Conservation (phyloP, 2,113 vertebrate species). For the Motacilla tschutschensis region DNA sequence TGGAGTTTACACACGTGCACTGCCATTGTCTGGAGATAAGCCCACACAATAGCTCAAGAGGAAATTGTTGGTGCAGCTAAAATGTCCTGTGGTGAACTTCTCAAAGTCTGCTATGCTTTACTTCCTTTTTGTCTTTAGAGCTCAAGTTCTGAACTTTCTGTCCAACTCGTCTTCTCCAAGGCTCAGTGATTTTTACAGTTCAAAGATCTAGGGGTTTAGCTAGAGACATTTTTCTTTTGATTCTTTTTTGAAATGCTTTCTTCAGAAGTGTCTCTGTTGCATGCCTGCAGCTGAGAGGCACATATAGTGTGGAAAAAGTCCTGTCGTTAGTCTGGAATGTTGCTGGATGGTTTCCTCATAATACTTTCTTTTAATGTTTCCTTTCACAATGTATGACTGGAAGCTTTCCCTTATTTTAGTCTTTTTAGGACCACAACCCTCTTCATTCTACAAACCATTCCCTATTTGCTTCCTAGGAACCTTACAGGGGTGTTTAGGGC, state of each 20-base stretch:
- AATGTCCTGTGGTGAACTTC: conserved; percentile 13
- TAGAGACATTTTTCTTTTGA: neutral
- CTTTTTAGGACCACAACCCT: neutral
- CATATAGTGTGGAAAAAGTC: rapidly evolving
- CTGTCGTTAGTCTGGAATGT: neutral
- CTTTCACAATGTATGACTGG: neutral
- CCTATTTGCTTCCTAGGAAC: neutral
- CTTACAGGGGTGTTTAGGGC: neutral
- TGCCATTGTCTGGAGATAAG: conserved; percentile 61
- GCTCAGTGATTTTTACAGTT: neutral
- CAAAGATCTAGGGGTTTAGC: neutral
- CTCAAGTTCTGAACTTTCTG: neutral
- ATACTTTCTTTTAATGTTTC: neutral
- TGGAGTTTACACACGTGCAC: conserved; percentile 11
- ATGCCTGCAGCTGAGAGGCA: neutral
- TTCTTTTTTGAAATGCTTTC: neutral
- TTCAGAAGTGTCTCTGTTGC: neutral
- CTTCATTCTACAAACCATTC: neutral
- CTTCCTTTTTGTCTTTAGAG: neutral
- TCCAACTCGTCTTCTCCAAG: neutral
- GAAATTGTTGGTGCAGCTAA: conserved; percentile 10
- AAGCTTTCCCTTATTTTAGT: neutral
- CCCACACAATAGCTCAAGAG: neutral
- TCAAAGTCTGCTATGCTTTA: neutral
- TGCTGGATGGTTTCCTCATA: neutral